These are phyloP conservation scores for Pangasius larnaudii DNA, from an alignment of 2,797 vertebrate genomes.

Conservation along the genomic window DNA sequence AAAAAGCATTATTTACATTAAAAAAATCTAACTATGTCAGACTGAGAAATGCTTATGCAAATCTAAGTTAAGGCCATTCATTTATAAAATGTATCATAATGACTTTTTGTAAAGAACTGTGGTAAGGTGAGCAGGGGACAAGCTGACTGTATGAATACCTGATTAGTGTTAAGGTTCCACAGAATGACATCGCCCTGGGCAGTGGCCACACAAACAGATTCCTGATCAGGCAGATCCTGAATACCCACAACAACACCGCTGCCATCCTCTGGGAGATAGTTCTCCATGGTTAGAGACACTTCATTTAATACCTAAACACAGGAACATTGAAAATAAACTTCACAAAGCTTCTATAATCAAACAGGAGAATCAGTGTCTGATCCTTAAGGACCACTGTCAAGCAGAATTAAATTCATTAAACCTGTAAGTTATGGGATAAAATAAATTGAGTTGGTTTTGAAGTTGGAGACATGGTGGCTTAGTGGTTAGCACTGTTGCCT, in stretches of 20 bases:
- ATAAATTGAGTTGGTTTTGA: not conserved
- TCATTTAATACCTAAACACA: conserved; percentile 79
- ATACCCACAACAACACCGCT: conserved; percentile 83
- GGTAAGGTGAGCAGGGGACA: too few relatives aligned
- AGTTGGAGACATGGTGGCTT: not conserved
- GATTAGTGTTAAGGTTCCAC: conserved; percentile 79
- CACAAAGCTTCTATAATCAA: not conserved
- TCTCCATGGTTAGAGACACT: conserved; percentile 77
- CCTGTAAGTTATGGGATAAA: not conserved
- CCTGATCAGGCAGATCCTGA: conserved; percentile 88
- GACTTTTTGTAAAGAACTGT: not conserved
- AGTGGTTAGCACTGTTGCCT: too few relatives aligned
- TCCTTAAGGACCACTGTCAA: not conserved
- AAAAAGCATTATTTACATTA: not conserved
- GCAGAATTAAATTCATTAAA: not conserved
- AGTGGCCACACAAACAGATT: conserved; percentile 88
- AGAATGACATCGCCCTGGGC: conserved; percentile 87
- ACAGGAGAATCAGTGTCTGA: not conserved
- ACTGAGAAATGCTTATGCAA: not conserved
- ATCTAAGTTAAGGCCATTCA: not conserved
- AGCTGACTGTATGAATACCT: conserved; percentile 72
- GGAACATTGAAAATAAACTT: not conserved
- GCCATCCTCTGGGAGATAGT: conserved; percentile 86
- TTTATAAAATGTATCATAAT: not conserved
- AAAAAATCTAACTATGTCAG: not conserved